Conservation (phyloP, 2,797 vertebrate species). For the Cuniculus paca region DNA sequence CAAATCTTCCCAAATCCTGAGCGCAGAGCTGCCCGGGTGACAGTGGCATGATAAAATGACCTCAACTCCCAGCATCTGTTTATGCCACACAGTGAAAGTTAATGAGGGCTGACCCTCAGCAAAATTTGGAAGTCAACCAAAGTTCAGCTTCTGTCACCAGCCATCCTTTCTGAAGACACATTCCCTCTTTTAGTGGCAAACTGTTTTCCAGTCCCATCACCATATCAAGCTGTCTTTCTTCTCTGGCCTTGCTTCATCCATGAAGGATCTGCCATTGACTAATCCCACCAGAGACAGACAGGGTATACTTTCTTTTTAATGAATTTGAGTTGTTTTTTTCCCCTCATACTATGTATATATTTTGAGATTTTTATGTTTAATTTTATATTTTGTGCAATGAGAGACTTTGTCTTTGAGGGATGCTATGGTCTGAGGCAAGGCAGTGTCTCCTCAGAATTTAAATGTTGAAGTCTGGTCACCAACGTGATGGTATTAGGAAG, state of each 20-base stretch:
- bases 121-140: conserved; percentile 63
- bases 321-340: background rate
- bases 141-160: conserved; percentile 62
- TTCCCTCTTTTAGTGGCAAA: background rate
- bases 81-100: conserved; percentile 64
- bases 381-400: background rate
- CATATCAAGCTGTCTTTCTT: background rate
- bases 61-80: conserved; percentile 58
- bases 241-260: background rate
- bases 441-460: background rate
- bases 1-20: conserved; percentile 68
- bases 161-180: background rate
- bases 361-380: background rate
- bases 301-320: background rate
- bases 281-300: background rate
- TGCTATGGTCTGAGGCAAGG: background rate
- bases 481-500: background rate
- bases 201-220: background rate
- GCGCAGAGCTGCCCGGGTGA: background rate
- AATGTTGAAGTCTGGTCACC: background rate
- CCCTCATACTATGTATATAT: background rate
- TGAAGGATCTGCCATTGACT: background rate
- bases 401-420: background rate
- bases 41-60: conserved; percentile 32
- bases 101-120: conserved; percentile 67